A percentile compares a stretch with the other conserved stretches of the same genome.
These are phyloP conservation scores for Pipistrellus nathusii DNA, from an alignment of 2,797 vertebrate species.

Conservation along the genomic window DNA sequence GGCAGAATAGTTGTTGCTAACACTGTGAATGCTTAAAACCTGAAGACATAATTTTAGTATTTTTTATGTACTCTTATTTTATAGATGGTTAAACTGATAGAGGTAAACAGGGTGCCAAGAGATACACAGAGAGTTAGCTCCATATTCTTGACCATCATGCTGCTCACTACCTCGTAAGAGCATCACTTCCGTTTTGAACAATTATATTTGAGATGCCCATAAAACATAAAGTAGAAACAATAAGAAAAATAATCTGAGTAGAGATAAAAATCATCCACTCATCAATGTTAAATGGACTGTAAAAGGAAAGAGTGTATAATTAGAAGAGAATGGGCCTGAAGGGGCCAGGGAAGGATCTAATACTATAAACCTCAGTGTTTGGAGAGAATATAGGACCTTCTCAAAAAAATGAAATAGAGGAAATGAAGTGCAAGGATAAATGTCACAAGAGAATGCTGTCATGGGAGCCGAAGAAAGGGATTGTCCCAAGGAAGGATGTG, in stretches of 20 bases:
- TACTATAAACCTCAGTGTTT: not conserved
- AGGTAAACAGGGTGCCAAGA: not conserved
- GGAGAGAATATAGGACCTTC: not conserved
- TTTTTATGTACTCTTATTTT: not conserved
- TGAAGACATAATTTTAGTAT: not conserved
- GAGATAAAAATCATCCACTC: not conserved
- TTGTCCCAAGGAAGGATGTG: not conserved
- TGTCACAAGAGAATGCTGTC: not conserved
- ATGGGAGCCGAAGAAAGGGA: not conserved
- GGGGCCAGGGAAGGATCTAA: not conserved
- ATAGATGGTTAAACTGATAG: not conserved
- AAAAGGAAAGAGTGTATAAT: not conserved
- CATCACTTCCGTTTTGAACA: not conserved
- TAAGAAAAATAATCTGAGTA: not conserved
- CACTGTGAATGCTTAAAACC: not conserved
- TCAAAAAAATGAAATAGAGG: not conserved
- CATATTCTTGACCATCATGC: not conserved
- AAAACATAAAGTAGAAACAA: conserved; percentile 18
- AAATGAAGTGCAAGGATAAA: not conserved
- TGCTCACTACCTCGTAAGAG: not conserved
- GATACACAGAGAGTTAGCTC: not conserved
- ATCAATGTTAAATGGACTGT: not conserved
- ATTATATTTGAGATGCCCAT: not conserved
- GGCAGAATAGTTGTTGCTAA: not conserved
- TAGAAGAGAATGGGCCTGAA: not conserved